These are phyloP conservation scores for Spongia lamella DNA, from an alignment of 37 sponge, comb jelly and placozoan genomes.

Conservation along the genomic window DNA sequence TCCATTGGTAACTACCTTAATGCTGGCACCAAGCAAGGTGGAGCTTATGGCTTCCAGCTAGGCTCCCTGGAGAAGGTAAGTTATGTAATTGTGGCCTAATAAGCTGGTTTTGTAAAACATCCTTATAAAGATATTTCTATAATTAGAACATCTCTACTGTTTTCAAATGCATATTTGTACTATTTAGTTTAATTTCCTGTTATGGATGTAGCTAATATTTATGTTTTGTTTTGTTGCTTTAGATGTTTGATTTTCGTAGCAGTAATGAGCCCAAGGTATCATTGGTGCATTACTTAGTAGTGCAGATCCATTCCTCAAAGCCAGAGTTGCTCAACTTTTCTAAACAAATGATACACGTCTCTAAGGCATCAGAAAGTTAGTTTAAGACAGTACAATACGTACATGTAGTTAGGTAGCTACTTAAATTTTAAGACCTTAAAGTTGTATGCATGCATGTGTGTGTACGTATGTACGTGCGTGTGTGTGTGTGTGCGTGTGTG, in stretches of 20 bases:
- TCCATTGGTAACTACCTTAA: constrained; percentile 89
- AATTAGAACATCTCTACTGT: not conserved
- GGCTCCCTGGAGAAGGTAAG: constrained; percentile 62
- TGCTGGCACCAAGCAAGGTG: constrained; percentile 66
- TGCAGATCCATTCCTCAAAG: constrained; percentile 35
- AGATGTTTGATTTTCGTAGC: constrained; percentile 53
- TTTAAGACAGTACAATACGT: not conserved
- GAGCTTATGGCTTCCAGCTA: constrained; percentile 80
- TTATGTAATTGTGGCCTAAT: not conserved
- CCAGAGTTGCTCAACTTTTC: constrained; percentile 49
- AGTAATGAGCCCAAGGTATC: constrained; percentile 36
- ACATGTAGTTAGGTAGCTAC: not conserved
- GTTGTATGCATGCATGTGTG: too few species aligned
- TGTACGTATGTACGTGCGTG: too few species aligned
- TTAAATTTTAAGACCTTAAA: too few species aligned
- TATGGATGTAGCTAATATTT: not conserved
- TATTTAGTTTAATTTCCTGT: not conserved
- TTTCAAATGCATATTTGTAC: not conserved
- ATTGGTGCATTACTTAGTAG: constrained; percentile 56
- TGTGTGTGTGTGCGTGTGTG: too few species aligned
- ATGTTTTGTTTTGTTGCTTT: not conserved
- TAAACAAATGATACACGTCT: constrained; percentile 28
- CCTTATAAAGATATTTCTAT: not conserved
- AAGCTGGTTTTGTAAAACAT: too few species aligned
- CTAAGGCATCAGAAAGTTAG: constrained; percentile 63